Percentiles rank a stretch among this genome's conserved stretches.
Evolutionary conservation across 2,113 vertebrate species (phyloP).

Genomic region (Cyprinodon variegatus): DNA sequence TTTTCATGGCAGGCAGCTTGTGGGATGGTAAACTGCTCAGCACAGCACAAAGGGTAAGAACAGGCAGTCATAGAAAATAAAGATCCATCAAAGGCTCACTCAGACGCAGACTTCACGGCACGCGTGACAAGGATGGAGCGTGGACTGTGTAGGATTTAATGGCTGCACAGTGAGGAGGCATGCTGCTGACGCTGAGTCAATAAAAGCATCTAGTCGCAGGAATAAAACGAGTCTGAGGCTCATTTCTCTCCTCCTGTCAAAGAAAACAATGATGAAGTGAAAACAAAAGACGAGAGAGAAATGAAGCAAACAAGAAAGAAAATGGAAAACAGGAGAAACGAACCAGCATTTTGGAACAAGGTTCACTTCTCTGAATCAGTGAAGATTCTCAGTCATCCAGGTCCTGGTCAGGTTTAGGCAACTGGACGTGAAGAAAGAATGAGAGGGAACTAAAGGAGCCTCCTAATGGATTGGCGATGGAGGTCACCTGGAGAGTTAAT

Average conservation of each 20-base stretch:
- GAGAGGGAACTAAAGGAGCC: too few relatives aligned
- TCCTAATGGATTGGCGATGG: too few relatives aligned
- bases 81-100: conserved; percentile 57
- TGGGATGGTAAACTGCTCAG: conserved; percentile 50
- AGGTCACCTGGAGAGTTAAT: too few relatives aligned
- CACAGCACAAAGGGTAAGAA: conserved; percentile 31
- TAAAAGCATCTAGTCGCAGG: conserved; percentile 55
- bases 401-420: too few relatives aligned
- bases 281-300: conserved; percentile 15
- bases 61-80: conserved; percentile 47
- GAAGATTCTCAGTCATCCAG: too few relatives aligned
- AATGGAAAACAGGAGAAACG: not conserved
- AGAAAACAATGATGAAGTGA: conserved; percentile 19
- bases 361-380: too few relatives aligned
- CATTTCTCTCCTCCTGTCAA: conserved; percentile 38
- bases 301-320: conserved; percentile 9
- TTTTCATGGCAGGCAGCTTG: conserved; percentile 20
- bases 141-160: conserved; percentile 58
- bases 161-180: conserved; percentile 28
- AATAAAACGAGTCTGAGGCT: conserved; percentile 43
- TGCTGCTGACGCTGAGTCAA: conserved; percentile 63
- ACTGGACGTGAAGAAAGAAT: too few relatives aligned
- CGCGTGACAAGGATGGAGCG: conserved; percentile 63
- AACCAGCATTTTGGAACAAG: not conserved
- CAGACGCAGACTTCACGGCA: conserved; percentile 47